phyloP scores from a whole-genome alignment of 2,797 vertebrate species.

The Pseudochaenichthys georgianus region DNA sequence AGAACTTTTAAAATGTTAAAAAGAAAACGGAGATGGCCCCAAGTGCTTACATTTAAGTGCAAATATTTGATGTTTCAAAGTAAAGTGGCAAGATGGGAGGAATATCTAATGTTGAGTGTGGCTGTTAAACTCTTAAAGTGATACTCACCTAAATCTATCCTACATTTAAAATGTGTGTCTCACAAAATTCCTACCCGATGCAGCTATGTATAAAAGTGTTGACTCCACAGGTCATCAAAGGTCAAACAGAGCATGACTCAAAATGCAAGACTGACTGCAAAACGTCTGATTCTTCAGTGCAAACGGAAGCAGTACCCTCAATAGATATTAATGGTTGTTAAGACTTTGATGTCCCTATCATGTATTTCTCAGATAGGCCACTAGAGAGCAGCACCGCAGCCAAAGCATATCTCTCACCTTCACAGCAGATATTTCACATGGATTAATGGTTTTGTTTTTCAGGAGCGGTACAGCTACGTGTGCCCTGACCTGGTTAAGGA shows the following conservation, averaged over 20 bases:
- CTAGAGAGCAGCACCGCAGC: constrained; percentile 48
- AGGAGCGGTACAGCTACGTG: constrained; percentile 98
- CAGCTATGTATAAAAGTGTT: not conserved
- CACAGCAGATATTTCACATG: not conserved
- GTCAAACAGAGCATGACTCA: not conserved
- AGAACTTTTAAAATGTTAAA: not conserved
- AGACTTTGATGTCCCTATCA: not conserved
- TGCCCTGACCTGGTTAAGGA: constrained; percentile 99
- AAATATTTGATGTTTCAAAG: not conserved
- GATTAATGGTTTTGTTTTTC: not conserved
- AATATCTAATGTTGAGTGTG: not conserved
- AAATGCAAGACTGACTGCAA: no score
- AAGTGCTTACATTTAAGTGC: no score
- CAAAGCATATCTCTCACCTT: not conserved
- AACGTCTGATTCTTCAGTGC: not conserved
- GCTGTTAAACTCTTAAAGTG: not conserved
- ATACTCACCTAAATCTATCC: not conserved
- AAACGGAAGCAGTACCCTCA: constrained; percentile 1
- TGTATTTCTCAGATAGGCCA: constrained; percentile 39
- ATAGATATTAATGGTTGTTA: not conserved
- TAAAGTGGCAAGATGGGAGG: not conserved
- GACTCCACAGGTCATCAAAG: not conserved
- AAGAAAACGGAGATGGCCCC: not conserved
- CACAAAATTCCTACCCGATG: not conserved
- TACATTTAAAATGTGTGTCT: not conserved